phyloP scores from a whole-genome alignment of 2,888 invertebrate species.

The Rhagium mordax region DNA sequence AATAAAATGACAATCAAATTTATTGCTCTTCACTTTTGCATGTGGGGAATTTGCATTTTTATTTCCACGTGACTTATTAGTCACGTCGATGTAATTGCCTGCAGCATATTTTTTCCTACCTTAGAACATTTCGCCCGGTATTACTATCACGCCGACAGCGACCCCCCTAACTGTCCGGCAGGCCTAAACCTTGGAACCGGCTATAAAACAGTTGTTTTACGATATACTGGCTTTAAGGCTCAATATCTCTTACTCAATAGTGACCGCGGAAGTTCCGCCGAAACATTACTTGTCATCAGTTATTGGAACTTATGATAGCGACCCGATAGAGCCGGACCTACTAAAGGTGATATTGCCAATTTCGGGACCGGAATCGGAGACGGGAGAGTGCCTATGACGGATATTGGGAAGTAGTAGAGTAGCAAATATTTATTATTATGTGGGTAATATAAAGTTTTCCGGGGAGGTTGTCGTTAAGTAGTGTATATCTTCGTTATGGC shows the following conservation, averaged over 20 bases:
- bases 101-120: no score
- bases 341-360: conserved; percentile 31
- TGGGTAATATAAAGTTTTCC: not conserved
- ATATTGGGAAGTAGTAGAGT: conserved; percentile 14
- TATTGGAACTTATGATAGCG: conserved; percentile 35
- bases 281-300: conserved; percentile 34
- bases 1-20: conserved; percentile 12
- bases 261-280: conserved; percentile 22
- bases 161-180: conserved; percentile 8
- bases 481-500: conserved; percentile 12
- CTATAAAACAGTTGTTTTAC: conserved; percentile 35
- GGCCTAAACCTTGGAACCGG: conserved; percentile 8
- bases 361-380: conserved; percentile 4
- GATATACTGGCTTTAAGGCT: conserved; percentile 27
- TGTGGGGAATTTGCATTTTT: not conserved
- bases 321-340: conserved; percentile 8
- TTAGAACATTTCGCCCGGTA: not conserved
- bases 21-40: conserved; percentile 6
- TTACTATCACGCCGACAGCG: not conserved
- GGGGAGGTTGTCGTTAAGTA: not conserved
- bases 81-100: not conserved
- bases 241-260: conserved; percentile 36
- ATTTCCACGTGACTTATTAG: not conserved
- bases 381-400: conserved; percentile 28
- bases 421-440: conserved; percentile 29